These are phyloP conservation scores for Sipha flava DNA, from an alignment of 1,140 invertebrate species.

Conservation along the genomic window DNA sequence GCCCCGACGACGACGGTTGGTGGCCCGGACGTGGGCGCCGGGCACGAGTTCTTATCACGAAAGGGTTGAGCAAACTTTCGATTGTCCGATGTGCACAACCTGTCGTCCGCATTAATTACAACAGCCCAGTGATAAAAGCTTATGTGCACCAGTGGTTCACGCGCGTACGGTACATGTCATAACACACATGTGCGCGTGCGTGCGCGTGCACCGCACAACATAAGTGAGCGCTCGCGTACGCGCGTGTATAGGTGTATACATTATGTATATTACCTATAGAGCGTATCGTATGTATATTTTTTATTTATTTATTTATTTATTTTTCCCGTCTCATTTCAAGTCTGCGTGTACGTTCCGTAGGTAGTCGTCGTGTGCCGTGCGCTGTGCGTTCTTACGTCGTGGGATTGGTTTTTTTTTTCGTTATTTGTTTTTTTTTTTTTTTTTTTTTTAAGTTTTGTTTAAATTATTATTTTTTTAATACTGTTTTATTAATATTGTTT, in stretches of 20 bases:
- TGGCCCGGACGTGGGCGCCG: neutral
- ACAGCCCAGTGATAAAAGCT: conserved; percentile 4
- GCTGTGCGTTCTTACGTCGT: neutral
- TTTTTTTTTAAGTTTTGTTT: neutral
- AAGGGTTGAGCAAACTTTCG: neutral
- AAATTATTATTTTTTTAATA: too few relatives aligned
- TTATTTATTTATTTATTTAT: neutral
- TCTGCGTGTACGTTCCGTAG: neutral
- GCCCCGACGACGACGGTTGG: neutral
- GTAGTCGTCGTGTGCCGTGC: neutral
- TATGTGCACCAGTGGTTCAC: neutral
- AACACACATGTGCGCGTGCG: neutral
- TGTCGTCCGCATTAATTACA: neutral
- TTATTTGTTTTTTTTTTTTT: neutral
- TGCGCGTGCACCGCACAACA: too few relatives aligned
- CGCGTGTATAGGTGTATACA: too few relatives aligned
- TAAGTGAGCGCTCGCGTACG: neutral
- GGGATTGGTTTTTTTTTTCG: neutral
- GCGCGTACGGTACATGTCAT: neutral
- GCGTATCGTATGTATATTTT: neutral
- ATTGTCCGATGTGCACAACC: neutral
- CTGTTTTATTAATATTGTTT: too few relatives aligned
- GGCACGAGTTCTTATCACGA: neutral
- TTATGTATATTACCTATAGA: too few relatives aligned
- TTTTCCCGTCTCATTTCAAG: neutral